phyloP scores from a whole-genome alignment of 2,113 vertebrate genomes.

The Perca flavescens region DNA sequence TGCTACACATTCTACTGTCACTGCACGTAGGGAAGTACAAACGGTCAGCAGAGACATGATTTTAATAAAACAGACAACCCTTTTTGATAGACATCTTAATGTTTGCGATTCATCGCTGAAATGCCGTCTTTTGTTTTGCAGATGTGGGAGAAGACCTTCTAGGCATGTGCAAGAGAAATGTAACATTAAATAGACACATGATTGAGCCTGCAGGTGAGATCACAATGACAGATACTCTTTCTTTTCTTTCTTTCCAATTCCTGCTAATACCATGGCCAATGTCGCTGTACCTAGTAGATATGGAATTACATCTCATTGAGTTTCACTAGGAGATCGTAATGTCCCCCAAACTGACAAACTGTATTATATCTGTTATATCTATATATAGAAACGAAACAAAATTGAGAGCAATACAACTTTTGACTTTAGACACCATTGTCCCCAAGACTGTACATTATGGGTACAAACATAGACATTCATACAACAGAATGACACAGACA shows the following conservation, averaged over 20 bases:
- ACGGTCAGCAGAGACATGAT: neutral
- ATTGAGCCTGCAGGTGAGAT: conserved; percentile 83
- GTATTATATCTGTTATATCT: neutral
- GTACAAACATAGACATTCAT: too few species aligned
- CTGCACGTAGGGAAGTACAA: neutral
- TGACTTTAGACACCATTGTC: too few species aligned
- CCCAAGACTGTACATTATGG: too few species aligned
- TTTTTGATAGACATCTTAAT: neutral
- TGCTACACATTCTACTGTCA: too few species aligned
- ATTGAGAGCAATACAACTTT: too few species aligned
- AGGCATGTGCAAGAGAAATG: conserved; percentile 91
- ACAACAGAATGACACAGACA: too few species aligned
- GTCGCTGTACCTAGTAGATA: neutral
- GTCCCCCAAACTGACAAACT: neutral
- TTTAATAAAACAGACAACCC: neutral
- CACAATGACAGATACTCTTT: neutral
- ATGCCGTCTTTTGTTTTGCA: conserved; percentile 72
- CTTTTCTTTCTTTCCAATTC: neutral
- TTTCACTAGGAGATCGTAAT: neutral
- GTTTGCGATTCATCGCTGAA: neutral
- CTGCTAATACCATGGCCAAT: neutral
- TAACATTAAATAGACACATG: conserved; percentile 87
- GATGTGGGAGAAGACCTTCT: conserved; percentile 95
- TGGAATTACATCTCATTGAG: neutral
- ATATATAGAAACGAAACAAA: too few species aligned